Percentiles rank a stretch among this genome's conserved stretches.
These are phyloP conservation scores for Sepiola atlantica DNA, from an alignment of 2,888 invertebrate species.

Conservation along the genomic window DNA sequence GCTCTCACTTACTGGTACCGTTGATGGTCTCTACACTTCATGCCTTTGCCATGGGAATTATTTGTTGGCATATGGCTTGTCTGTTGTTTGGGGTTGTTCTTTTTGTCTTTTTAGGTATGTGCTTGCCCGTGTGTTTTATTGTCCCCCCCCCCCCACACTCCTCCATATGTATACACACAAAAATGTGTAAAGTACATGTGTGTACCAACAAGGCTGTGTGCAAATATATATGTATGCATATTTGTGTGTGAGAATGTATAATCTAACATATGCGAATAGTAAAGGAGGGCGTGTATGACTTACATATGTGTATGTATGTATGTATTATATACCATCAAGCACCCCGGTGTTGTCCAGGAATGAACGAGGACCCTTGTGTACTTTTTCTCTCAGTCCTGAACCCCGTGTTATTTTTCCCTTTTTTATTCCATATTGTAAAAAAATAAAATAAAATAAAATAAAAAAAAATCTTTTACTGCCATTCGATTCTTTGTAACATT, in stretches of 20 bases:
- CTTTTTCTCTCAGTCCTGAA: too few relatives aligned
- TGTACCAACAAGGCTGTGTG: not conserved
- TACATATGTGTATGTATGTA: not conserved
- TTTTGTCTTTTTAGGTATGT: not conserved
- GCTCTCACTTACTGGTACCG: not conserved
- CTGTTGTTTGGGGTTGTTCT: not conserved
- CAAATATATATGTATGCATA: not conserved
- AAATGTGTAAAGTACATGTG: not conserved
- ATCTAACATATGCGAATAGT: not conserved
- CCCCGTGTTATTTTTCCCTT: too few relatives aligned
- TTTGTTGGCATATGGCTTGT: not conserved
- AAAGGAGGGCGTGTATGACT: not conserved
- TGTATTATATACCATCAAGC: not conserved
- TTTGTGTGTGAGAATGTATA: not conserved
- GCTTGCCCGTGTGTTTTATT: not conserved
- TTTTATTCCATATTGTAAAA: too few relatives aligned
- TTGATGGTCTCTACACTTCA: not conserved
- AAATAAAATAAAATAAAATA: too few relatives aligned
- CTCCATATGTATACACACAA: not conserved
- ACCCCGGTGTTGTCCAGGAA: too few relatives aligned
- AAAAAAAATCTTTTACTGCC: too few relatives aligned
- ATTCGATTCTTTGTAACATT: too few relatives aligned
- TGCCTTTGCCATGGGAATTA: not conserved
- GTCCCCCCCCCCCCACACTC: not conserved
- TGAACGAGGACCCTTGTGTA: too few relatives aligned